A percentile compares a stretch with the other conserved stretches of the same genome.
Evolutionary conservation across 2,888 invertebrate species (phyloP).

Genomic region (Oligia strigilis): DNA sequence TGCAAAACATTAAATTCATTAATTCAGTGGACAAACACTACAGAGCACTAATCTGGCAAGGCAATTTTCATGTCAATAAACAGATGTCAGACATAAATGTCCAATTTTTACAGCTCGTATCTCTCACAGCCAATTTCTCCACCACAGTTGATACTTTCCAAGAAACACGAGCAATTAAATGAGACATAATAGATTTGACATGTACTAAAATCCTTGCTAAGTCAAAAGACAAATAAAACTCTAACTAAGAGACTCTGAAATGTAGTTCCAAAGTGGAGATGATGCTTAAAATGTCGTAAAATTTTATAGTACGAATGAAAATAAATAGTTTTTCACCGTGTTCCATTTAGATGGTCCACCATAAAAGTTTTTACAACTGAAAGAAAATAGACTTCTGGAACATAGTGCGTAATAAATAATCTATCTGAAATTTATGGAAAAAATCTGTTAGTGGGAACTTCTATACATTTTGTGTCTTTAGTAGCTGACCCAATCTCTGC

Average conservation of each 20-base stretch:
- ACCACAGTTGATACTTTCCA: slow-evolving; percentile 79
- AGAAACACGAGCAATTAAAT: slow-evolving; percentile 70
- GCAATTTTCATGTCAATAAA: slow-evolving; percentile 69
- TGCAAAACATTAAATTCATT: slow-evolving; percentile 30
- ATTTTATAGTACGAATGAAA: slow-evolving; percentile 85
- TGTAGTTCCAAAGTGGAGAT: slow-evolving; percentile 76
- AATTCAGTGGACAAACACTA: slow-evolving; percentile 27
- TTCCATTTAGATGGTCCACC: slow-evolving; percentile 82
- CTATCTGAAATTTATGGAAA: slow-evolving; percentile 33
- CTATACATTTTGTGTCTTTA: slow-evolving; percentile 5
- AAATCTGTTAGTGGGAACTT: slow-evolving; percentile 28
- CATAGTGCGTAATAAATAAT: slow-evolving; percentile 69
- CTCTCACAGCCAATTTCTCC: slow-evolving; percentile 73
- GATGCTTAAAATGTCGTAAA: slow-evolving; percentile 87
- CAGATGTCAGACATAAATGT: slow-evolving; percentile 75
- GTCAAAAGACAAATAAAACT: slow-evolving; percentile 65
- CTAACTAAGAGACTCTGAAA: slow-evolving; percentile 60
- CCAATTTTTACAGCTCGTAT: slow-evolving; percentile 72
- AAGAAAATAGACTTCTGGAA: slow-evolving; percentile 79
- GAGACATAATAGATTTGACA: slow-evolving; percentile 69
- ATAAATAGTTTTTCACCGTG: slow-evolving; percentile 87
- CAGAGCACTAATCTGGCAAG: slow-evolving; percentile 32
- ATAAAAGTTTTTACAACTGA: slow-evolving; percentile 85
- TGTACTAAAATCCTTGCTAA: slow-evolving; percentile 65
- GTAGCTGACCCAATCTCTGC: slow-evolving; percentile 60